Percentiles rank a stretch among this genome's conserved stretches.
Evolutionary conservation across 2,797 vertebrate genomes (phyloP).

Genomic region (Percopsis omiscomaycus): DNA sequence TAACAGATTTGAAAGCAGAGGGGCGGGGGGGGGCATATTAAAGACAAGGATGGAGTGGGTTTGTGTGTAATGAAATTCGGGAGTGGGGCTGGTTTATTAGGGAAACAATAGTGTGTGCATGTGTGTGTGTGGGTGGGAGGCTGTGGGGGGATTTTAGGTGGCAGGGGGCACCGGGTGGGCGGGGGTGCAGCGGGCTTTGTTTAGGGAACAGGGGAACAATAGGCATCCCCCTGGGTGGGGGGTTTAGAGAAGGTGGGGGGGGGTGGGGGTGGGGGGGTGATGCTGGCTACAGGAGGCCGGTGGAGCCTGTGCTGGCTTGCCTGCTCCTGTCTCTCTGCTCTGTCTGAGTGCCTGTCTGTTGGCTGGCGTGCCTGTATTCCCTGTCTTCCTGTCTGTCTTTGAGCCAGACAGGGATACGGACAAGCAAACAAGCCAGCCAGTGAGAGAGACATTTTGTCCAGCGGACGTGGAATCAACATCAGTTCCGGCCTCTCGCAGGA

Average conservation of each 20-base stretch:
- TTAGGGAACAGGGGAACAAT: conserved; percentile 73
- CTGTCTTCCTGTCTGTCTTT: conserved; percentile 1
- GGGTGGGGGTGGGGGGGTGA: conserved; percentile 23
- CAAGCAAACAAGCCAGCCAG: conserved; percentile 1
- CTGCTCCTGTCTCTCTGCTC: conserved; percentile 44
- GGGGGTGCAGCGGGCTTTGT: conserved; percentile 69
- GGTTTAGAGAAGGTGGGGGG: conserved; percentile 35
- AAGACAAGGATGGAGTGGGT: conserved; percentile 28
- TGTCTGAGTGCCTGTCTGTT: conserved; percentile 2
- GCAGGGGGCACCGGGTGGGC: conserved; percentile 18
- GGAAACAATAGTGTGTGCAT: conserved; percentile 53
- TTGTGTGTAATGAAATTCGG: conserved; percentile 74
- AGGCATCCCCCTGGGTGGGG: conserved; percentile 67
- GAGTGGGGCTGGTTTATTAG: conserved; percentile 63
- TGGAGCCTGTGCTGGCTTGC: conserved; percentile 60
- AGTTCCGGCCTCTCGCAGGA: conserved; percentile 49
- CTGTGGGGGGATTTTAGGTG: conserved; percentile 14
- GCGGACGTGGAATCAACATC: not conserved
- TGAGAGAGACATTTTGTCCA: too few relatives aligned
- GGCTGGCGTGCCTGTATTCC: conserved; percentile 10
- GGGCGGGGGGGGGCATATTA: conserved; percentile 5
- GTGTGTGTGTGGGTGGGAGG: conserved; percentile 29
- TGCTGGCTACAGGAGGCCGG: conserved; percentile 59
- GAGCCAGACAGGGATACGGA: conserved; percentile 25
- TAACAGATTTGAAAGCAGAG: not conserved